Evolutionary conservation across 2,888 invertebrate species (phyloP).

Genomic region (Augochlorella aurata): DNA sequence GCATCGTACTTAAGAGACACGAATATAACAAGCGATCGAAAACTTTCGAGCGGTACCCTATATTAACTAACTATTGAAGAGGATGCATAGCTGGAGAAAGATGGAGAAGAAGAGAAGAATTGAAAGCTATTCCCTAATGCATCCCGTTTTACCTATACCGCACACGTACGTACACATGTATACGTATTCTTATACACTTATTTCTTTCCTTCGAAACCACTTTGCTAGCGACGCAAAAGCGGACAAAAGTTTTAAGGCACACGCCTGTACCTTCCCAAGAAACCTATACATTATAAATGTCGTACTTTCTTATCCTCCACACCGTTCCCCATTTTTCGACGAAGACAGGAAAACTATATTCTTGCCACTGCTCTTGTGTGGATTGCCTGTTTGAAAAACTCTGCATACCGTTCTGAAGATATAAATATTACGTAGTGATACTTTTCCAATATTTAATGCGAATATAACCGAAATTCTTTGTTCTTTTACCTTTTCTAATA

Average conservation of each 20-base stretch:
- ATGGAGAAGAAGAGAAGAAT: conserved; percentile 19
- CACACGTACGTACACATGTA: conserved; percentile 38
- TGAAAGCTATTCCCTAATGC: conserved; percentile 42
- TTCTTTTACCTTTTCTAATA: no score
- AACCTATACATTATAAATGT: conserved; percentile 77
- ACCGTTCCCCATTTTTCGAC: conserved; percentile 41
- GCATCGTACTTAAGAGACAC: not conserved
- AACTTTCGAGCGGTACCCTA: not conserved
- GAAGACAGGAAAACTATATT: conserved; percentile 29
- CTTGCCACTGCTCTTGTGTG: conserved; percentile 9
- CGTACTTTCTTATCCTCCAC: conserved; percentile 58
- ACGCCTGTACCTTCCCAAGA: conserved; percentile 74
- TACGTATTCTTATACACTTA: conserved; percentile 67
- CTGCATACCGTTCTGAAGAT: not conserved
- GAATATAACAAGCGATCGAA: not conserved
- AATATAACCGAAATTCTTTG: no score
- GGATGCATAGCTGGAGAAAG: not conserved
- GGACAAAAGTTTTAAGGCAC: conserved; percentile 76
- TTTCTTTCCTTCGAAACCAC: conserved; percentile 71
- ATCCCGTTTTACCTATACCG: conserved; percentile 38
- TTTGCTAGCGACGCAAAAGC: conserved; percentile 68
- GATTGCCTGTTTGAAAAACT: conserved; percentile 14
- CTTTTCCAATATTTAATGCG: no score
- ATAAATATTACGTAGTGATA: not conserved
- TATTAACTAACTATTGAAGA: conserved; percentile 22